Base-by-base conservation (phyloP, 2,113 vertebrate species). In the Xenopus laevis region DNA sequence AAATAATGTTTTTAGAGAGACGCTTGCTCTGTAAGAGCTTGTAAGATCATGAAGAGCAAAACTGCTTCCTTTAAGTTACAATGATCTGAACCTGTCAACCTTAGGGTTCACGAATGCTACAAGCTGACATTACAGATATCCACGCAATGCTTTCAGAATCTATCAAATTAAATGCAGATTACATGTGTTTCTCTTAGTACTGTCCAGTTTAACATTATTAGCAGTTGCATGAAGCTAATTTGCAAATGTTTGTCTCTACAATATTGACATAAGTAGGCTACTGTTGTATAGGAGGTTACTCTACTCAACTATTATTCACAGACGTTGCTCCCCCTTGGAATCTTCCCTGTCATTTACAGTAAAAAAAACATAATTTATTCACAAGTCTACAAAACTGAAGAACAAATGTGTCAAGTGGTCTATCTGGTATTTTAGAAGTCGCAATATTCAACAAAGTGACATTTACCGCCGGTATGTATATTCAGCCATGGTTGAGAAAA, bases 81-180 rank as follows among this genome's bases (percentile, higher is more conserved):
- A 70, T 57, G 59, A 77, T 77, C 63, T 77, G 74, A 77, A 77
- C 74, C 67, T 77, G 74, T 77, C 74, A 77, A 77, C 74, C 74
- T 61, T 23, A 46, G 60, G 69, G 18, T 70, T 11, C 63, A 46
- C 20, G 50, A 69, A 70, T 57, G 74, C 60, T 70, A 77, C 66
- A 53, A 70, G 18, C 47, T 77, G 74, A 77, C 67, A 77, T 77
- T 67, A 64, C 64, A 70, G 67, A 30, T 60, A 77, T 55, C 47
- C 65, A 46, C n/a, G 21, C 67, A 70, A 77, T 77, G 59, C 74
- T 67, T 64, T 63, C 59, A 63, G 74, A 59, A 77, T 77, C 74
- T 70, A 77, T 70, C 66, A 77, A 77, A 77, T 77, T 68, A 77
- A 77, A 77, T 77, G 74, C 74, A 77, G 74, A 77, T 77, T 77